Conservation (phyloP, 2,113 vertebrate species). For the Galeopterus variegatus region DNA sequence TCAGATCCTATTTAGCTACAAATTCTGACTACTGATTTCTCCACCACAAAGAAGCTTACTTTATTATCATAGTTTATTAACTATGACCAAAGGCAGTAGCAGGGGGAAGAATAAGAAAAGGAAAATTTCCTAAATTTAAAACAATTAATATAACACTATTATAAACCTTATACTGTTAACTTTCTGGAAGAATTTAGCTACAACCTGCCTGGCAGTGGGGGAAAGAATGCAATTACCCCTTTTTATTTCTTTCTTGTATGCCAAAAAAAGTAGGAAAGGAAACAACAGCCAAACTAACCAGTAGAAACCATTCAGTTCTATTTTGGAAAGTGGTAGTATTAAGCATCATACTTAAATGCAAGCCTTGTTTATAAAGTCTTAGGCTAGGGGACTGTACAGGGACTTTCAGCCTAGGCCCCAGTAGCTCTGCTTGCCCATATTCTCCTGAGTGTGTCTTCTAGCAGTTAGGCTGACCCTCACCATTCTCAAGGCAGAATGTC, state of each 20-base stretch:
- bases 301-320: background rate
- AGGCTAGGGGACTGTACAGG: background rate
- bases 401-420: background rate
- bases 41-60: background rate
- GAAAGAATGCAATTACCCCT: background rate
- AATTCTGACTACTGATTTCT: background rate
- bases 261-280: slow-evolving; percentile 33
- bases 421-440: background rate
- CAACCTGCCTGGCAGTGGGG: background rate
- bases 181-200: slow-evolving; percentile 27
- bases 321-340: background rate
- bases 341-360: background rate
- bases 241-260: background rate
- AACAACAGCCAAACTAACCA: background rate
- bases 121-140: background rate
- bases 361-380: background rate
- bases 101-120: background rate
- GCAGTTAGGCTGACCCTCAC: background rate
- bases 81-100: background rate
- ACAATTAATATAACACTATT: background rate
- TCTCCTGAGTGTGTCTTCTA: background rate
- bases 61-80: background rate
- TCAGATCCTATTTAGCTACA: background rate
- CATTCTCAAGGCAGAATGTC: background rate
- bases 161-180: background rate